Evolutionary conservation across 2,113 vertebrate genomes (phyloP).

Genomic region (Craseonycteris thonglongyai): DNA sequence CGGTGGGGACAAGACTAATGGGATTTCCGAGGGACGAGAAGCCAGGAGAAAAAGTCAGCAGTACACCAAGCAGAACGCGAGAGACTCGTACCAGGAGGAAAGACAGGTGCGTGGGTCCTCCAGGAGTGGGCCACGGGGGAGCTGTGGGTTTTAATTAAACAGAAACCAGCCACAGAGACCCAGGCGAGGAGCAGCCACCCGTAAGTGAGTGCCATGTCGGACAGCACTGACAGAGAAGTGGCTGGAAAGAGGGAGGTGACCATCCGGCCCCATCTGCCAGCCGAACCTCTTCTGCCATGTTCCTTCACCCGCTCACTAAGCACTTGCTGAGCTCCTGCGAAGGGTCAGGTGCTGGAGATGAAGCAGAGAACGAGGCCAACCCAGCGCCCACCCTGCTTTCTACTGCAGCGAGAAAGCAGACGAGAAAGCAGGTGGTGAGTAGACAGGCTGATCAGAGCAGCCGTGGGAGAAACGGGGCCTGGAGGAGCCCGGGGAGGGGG

Average conservation of each 20-base stretch:
- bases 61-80: background rate
- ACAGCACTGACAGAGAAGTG: background rate
- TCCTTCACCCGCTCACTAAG: background rate
- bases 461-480: background rate
- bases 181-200: background rate
- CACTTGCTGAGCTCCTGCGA: background rate
- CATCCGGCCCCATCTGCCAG: background rate
- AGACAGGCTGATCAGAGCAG: background rate
- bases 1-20: background rate
- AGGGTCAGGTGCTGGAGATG: background rate
- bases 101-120: background rate
- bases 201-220: background rate
- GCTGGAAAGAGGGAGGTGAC: background rate
- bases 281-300: background rate
- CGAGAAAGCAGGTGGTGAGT: background rate
- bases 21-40: background rate
- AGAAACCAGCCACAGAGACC: background rate
- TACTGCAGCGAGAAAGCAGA: background rate
- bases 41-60: background rate
- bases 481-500: background rate
- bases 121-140: background rate
- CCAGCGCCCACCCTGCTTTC: background rate
- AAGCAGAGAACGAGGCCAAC: background rate
- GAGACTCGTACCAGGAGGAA: background rate
- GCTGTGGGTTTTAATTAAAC: background rate